Evolutionary conservation across 2,888 invertebrate species (phyloP).

Genomic region (Pterobdella sp.): DNA sequence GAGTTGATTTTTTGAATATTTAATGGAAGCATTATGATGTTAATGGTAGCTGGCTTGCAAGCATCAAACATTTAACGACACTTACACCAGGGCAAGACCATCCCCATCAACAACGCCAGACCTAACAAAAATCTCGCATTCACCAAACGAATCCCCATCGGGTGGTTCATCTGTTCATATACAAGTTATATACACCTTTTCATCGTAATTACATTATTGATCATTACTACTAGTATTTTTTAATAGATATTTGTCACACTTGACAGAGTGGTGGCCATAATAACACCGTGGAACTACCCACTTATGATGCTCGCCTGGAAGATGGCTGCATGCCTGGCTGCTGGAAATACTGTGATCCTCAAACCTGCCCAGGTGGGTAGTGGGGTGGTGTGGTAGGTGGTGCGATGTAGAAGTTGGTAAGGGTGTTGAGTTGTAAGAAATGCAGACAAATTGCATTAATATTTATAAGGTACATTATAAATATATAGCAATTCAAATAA

Average conservation of each 20-base stretch:
- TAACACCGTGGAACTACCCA: slow-evolving; percentile 97
- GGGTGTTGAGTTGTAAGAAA: not conserved
- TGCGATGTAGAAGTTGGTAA: not conserved
- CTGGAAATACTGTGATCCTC: slow-evolving; percentile 89
- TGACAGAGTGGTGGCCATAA: slow-evolving; percentile 73
- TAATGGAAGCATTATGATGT: not conserved
- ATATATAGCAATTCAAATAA: too few relatives aligned
- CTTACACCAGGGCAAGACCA: slow-evolving; percentile 63
- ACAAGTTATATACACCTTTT: not conserved
- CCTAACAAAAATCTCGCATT: slow-evolving; percentile 81
- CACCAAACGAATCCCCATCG: slow-evolving; percentile 82
- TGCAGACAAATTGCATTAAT: too few relatives aligned
- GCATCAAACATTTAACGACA: not conserved
- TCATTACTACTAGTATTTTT: not conserved
- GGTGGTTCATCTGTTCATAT: slow-evolving; percentile 53
- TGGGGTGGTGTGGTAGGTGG: not conserved
- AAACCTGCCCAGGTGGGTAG: slow-evolving; percentile 71
- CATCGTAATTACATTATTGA: not conserved
- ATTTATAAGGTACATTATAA: not conserved
- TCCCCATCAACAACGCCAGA: slow-evolving; percentile 82
- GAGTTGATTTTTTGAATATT: not conserved
- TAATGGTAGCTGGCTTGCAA: not conserved
- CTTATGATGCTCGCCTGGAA: slow-evolving; percentile 98
- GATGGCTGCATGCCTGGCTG: slow-evolving; percentile 92
- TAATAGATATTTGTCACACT: not conserved